These are phyloP conservation scores for Capra hircus DNA, from an alignment of 2,113 vertebrate species.

Conservation along the genomic window DNA sequence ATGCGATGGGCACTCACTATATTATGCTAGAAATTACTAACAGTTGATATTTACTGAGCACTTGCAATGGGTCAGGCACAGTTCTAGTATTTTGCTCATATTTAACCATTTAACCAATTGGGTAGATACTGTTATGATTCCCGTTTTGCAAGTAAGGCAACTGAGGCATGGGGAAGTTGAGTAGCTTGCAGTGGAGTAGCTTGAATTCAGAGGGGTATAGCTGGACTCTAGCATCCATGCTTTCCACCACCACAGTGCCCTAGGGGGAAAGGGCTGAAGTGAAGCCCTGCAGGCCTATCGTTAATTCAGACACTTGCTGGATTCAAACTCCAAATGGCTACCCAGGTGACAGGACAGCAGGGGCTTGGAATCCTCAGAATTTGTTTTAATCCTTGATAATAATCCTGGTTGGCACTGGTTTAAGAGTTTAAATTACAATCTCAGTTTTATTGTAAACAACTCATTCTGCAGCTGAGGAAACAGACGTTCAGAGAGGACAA, in stretches of 20 bases:
- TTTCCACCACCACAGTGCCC: not conserved
- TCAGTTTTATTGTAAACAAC: not conserved
- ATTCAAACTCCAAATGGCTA: not conserved
- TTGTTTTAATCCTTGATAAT: not conserved
- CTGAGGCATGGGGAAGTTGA: not conserved
- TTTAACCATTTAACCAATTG: not conserved
- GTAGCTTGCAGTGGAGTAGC: not conserved
- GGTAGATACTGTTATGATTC: not conserved
- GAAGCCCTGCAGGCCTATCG: not conserved
- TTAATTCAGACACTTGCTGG: not conserved
- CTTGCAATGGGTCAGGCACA: not conserved
- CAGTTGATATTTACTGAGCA: not conserved
- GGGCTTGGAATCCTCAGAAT: not conserved
- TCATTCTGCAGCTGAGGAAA: not conserved
- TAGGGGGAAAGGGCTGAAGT: not conserved
- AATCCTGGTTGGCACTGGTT: not conserved
- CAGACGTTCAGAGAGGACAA: not conserved
- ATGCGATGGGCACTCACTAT: not conserved
- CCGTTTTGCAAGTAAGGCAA: not conserved
- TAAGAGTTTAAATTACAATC: not conserved
- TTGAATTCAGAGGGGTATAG: not conserved
- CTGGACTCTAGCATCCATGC: accelerated
- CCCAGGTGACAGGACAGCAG: not conserved
- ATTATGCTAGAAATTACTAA: not conserved
- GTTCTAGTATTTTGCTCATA: not conserved